Percentiles rank a stretch among this genome's conserved stretches.
These are phyloP conservation scores for Drosophila putrida DNA, from an alignment of 2,888 invertebrate genomes.

Conservation along the genomic window DNA sequence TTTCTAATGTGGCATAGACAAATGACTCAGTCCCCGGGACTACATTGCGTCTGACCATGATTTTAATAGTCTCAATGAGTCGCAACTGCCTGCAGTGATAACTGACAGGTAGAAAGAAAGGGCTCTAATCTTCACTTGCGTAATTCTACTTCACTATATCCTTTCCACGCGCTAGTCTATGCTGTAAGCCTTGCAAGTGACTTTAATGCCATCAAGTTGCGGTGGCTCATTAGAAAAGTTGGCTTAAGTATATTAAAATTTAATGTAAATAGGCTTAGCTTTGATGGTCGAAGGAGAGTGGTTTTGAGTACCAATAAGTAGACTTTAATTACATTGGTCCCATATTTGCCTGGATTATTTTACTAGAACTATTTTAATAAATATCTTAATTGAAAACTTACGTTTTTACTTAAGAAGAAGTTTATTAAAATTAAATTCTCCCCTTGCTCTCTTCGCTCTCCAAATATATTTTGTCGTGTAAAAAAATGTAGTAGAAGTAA, in stretches of 20 bases:
- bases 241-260: background rate
- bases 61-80: conserved; percentile 20
- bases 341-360: background rate
- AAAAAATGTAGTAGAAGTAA: too few relatives aligned
- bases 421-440: too few relatives aligned
- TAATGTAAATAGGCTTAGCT: conserved; percentile 4
- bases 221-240: conserved; percentile 20
- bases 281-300: too few relatives aligned
- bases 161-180: background rate
- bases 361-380: background rate
- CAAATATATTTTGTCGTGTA: too few relatives aligned
- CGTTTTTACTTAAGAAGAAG: too few relatives aligned
- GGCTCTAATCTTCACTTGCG: conserved; percentile 14
- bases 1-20: conserved; percentile 27
- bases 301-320: background rate
- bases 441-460: too few relatives aligned
- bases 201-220: conserved; percentile 20
- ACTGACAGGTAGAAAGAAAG: conserved; percentile 23
- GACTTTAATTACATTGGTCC: background rate
- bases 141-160: conserved; percentile 30
- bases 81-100: conserved; percentile 39
- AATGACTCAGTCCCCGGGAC: conserved; percentile 3
- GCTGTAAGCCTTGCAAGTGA: conserved; percentile 8
- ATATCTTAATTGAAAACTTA: background rate
- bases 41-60: conserved; percentile 10